Base-by-base conservation (phyloP, 2,888 invertebrate genomes). In the Pemphredon lugubris region DNA sequence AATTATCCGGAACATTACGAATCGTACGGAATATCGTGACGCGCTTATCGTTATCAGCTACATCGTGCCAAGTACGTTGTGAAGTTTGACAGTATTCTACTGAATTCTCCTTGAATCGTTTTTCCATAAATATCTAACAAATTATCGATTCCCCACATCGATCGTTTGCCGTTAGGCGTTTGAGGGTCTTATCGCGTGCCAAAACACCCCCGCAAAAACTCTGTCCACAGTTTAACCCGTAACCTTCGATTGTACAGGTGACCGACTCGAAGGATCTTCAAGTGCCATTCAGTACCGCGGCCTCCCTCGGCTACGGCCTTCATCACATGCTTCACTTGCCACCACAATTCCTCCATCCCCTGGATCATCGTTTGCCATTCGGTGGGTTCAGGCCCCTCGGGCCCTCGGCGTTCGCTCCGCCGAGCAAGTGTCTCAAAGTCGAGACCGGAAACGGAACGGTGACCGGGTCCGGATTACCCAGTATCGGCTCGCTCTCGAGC, bases 261-360 rank as follows among this genome's bases (percentile, higher is more conserved):
- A 83, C 88, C 71, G 89, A 89, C 67, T 87, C 90, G 63, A 93
- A 93, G 90, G 93, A 93, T 85, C 91, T 94, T 66, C 94, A 93
- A 89, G 92, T 93, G 88, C 94, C 92, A 83, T 93, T 92, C 90
- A 88, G 89, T 61, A 92, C 92, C 82, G 92, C 92, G 83, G 92
- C 88, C 2, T 86, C 90, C 21, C 87, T 90, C 45, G 91, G 91
- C 74, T 93, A 94, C 87, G 93, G 94, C 70, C 90, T 93, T 18
- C 94, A 94, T 90, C 92, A 94, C 79, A 91, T 94, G 87, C 93
- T 94, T 82, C 94, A 94, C 85, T 91, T 94, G 81, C 94, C 94
- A 86, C 94, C 94, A 75, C 94, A 94, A 87, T 93, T 94, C 86
- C 90, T 94, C 70, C 94, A 94, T 83, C 94, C 94, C 40, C 90